Percentiles rank a stretch among this genome's conserved stretches.
phyloP scores from a whole-genome alignment of 1,140 invertebrate species.

The Eufriesea mexicana region DNA sequence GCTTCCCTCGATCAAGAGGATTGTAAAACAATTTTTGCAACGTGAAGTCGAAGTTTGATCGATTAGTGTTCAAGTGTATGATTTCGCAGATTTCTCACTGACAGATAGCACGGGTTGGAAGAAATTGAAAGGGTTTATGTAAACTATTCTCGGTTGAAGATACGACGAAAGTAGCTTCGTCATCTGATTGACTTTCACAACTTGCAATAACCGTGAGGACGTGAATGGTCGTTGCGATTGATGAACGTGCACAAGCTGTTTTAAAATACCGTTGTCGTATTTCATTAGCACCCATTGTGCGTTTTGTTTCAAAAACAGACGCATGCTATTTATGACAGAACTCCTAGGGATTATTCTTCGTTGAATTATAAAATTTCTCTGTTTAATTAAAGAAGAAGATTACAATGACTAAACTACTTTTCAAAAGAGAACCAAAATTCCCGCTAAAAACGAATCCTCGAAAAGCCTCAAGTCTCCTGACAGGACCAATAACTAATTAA shows the following conservation, averaged over 20 bases:
- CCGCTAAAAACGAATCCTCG: too few species aligned
- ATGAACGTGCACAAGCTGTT: not conserved
- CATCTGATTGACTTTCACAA: slow-evolving; percentile 10
- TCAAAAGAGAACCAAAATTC: too few species aligned
- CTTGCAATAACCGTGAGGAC: not conserved
- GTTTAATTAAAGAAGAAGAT: too few species aligned
- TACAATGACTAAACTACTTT: too few species aligned
- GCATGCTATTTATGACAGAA: too few species aligned
- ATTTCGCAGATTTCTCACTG: not conserved
- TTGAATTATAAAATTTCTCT: not conserved
- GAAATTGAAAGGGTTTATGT: not conserved
- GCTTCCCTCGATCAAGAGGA: too few species aligned
- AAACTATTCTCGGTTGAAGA: not conserved
- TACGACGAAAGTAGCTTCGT: not conserved
- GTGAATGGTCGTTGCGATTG: not conserved
- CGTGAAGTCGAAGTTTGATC: not conserved
- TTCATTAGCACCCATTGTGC: slow-evolving; percentile 5
- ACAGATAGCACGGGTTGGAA: not conserved
- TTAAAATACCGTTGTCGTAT: not conserved
- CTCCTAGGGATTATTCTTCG: not conserved
- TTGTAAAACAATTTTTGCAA: too few species aligned
- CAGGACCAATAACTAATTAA: too few species aligned
- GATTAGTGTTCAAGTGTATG: not conserved
- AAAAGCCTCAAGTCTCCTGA: too few species aligned
- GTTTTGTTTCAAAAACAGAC: not conserved